Evolutionary conservation across 2,113 vertebrate species (phyloP).

Genomic region (Prolemur simus): DNA sequence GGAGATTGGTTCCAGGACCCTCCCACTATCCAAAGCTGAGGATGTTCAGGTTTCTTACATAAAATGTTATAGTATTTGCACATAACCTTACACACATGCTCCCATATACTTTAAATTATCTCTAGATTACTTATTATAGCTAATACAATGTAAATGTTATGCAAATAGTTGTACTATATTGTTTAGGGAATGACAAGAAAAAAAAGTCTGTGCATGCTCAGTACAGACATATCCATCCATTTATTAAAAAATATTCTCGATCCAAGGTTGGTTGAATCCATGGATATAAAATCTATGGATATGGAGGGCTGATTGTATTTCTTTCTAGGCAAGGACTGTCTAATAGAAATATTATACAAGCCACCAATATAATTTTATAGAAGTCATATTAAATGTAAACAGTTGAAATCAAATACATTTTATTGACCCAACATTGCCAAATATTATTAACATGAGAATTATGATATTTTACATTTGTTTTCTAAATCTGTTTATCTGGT

Average conservation of each 20-base stretch:
- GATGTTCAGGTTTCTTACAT: background rate
- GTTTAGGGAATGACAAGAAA: background rate
- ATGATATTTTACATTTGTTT: conserved; percentile 21
- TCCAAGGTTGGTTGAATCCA: background rate
- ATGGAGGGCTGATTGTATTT: background rate
- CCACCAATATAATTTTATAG: background rate
- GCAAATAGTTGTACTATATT: background rate
- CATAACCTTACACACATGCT: background rate
- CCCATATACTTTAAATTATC: background rate
- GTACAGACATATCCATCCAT: background rate
- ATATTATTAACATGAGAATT: background rate
- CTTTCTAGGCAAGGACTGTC: background rate
- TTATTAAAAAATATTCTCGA: background rate
- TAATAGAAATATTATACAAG: background rate
- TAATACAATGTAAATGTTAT: background rate
- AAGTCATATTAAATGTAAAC: background rate
- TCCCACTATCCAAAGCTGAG: background rate
- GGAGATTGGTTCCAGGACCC: background rate
- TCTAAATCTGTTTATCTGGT: background rate
- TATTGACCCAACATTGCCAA: background rate
- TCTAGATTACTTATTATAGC: background rate
- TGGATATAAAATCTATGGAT: background rate
- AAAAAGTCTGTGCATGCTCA: background rate
- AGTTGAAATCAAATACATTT: background rate
- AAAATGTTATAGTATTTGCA: background rate